Conservation (phyloP, 2,888 invertebrate species). For the Muschampia plurimacula region DNA sequence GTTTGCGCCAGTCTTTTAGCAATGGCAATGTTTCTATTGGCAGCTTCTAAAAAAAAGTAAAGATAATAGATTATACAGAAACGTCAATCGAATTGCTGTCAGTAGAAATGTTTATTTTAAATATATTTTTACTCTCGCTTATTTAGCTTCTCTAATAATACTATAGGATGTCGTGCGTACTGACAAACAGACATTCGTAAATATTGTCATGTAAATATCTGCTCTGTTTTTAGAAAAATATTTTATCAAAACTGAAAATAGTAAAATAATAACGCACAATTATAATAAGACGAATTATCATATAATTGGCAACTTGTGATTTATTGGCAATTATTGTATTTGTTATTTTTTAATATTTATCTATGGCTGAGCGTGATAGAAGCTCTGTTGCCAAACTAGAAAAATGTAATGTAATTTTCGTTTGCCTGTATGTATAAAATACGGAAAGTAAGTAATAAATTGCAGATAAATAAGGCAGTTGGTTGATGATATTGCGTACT, state of each 20-base stretch:
- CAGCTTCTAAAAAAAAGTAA: not conserved
- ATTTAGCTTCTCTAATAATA: constrained; percentile 33
- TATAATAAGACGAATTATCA: constrained; percentile 5
- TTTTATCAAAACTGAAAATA: constrained; percentile 50
- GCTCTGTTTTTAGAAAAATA: constrained; percentile 43
- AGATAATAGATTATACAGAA: not conserved
- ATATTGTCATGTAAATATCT: constrained; percentile 44
- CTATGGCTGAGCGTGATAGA: not conserved
- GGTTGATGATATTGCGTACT: not conserved
- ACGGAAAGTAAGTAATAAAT: not conserved
- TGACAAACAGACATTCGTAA: constrained; percentile 34
- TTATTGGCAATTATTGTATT: constrained; percentile 2
- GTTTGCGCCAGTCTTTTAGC: constrained; percentile 25
- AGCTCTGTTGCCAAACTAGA: constrained; percentile 15
- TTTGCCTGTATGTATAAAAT: not conserved
- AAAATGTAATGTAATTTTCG: not conserved
- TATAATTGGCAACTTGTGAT: constrained; percentile 23
- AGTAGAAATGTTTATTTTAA: constrained; percentile 11
- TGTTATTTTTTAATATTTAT: not conserved
- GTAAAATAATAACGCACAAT: constrained; percentile 52
- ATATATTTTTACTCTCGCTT: constrained; percentile 28
- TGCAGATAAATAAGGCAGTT: too few relatives aligned
- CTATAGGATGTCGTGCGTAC: constrained; percentile 28
- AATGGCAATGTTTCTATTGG: constrained; percentile 29
- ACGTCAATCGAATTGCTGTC: constrained; percentile 12